Percentiles rank a stretch among this genome's conserved stretches.
These are phyloP conservation scores for Drosophila melanocephala DNA, from an alignment of 2,888 invertebrate species.

Conservation along the genomic window DNA sequence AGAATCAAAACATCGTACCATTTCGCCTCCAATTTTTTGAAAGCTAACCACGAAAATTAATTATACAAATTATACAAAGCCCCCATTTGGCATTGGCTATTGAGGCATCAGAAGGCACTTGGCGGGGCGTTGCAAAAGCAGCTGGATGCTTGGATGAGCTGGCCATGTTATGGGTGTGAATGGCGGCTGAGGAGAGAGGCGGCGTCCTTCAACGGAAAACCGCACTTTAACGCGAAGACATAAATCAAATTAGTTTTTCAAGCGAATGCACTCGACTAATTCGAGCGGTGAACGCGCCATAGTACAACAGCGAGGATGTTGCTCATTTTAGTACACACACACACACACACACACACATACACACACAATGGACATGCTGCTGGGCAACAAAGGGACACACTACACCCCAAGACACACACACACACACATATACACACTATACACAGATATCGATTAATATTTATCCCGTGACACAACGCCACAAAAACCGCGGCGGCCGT, in stretches of 20 bases:
- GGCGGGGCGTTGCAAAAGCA: constrained; percentile 62
- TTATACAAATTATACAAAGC: constrained; percentile 39
- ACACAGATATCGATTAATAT: constrained; percentile 69
- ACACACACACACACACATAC: constrained; percentile 6
- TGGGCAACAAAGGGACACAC: constrained; percentile 53
- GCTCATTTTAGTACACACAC: constrained; percentile 60
- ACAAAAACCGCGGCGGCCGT: constrained; percentile 61
- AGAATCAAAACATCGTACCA: not conserved
- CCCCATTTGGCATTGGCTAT: constrained; percentile 11
- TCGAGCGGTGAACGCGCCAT: constrained; percentile 60
- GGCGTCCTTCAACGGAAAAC: constrained; percentile 45
- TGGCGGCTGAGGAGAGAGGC: constrained; percentile 48
- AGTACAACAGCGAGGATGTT: constrained; percentile 45
- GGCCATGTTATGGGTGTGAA: constrained; percentile 65
- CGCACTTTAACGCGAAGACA: constrained; percentile 73
- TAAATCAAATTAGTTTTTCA: constrained; percentile 83
- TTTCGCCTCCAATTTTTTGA: constrained; percentile 80
- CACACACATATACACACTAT: constrained; percentile 11
- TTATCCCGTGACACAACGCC: constrained; percentile 77
- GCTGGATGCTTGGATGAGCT: constrained; percentile 49
- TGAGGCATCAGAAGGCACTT: constrained; percentile 53
- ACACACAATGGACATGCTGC: constrained; percentile 30
- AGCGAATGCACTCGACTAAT: constrained; percentile 80
- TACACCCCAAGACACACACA: constrained; percentile 14
- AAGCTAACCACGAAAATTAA: constrained; percentile 37